Evolutionary conservation across 2,888 invertebrate genomes (phyloP), one percentile per base, ranked within the genome.

Genomic region (Phyllotreta cruciferae): DNA sequence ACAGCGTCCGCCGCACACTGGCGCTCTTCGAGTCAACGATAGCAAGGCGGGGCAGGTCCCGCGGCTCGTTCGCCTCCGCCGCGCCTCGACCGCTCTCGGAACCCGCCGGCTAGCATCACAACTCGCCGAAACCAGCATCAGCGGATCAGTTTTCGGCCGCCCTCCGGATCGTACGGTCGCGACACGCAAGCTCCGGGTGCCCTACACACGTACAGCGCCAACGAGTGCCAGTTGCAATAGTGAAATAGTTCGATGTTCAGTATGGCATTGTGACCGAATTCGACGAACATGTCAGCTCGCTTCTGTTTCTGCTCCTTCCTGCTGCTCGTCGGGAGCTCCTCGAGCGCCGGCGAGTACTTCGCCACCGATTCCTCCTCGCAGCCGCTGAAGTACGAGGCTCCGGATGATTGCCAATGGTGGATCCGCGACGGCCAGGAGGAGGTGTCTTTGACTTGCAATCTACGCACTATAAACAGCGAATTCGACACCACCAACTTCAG

Each of bases 401-500:
- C 93, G 62, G 93, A 93, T 78, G 92, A 93, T 80, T 94, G 94
- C 76, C 89, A 90, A 77, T 90, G 91, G 90, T 88, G 88, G 87
- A 78, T 89, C 42, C 82, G 86, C 70, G 88, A 85, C 69, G 81
- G 80, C 9, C 80, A 79, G 64, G 88, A 89, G 73, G 90, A 93
- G 82, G 90, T 92, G 67, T 88, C 90, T 11, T 85, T 92, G 68
- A 89, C 88, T 66, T 91, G 93, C 82, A 88, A 91, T 82, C 85
- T 93, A 75, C 85, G 93, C 73, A 90, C 93, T 55, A 91, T 93
- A 77, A 92, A 93, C 82, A 92, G 92, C 83, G 93, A 92, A 80
- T 92, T 90, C 79, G 93, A 91, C 81, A 91, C 91, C 69, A 94
- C 93, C 38, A 94, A 94, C 82, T 93, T 93, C 78, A 92, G 91